Base-by-base conservation (phyloP, 2,888 invertebrate genomes). In the Hypselothyrea guttata region DNA sequence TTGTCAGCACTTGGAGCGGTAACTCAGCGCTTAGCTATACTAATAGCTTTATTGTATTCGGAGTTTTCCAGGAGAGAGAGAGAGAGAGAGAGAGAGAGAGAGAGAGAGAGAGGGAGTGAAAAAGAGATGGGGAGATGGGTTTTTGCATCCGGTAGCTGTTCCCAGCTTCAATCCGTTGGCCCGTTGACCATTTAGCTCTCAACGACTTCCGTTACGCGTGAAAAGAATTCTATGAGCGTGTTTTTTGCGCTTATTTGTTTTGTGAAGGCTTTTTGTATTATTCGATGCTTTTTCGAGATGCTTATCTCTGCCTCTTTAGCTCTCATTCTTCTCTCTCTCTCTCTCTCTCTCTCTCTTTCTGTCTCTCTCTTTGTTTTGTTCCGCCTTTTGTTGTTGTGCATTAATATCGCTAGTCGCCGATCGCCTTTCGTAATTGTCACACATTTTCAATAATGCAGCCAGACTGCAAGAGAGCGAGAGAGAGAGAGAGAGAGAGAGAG, bases 361-460 rank as follows among this genome's bases (percentile, higher is more conserved):
- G 30, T 12, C 37, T 9, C 27, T 48, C n/a, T 7, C 28, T 27
- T 54, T 51, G 31, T 55, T 44, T 34, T 28, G 45, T 28, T 48
- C 41, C 22, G 40, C 27, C 53, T 57, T 69, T 77, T 77, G 74
- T 74, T 64, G 35, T 70, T 63, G 38, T 59, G 31, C 78, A 73
- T 71, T 78, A 66, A 78, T 82, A 78, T 73, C 82, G 15, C 49
- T 28, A 46, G 16, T 51, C 41, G 66, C 48, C 69, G 76, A 78
- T 78, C 83, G 83, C 69, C 65, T 74, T 65, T 83, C 76, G 76
- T 82, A 82, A 78, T 82, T 78, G 83, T 78, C 83, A 79, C 78
- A 83, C 76, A 83, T 76, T 67, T 77, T 56, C 62, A 70, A 47
- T 68, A 64, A 34, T 71, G 55, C 8, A n/a, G 22, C 22, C n/a